Evolutionary conservation across 2,888 invertebrate genomes (phyloP), one percentile per base, ranked within the genome.

Genomic region (Byasa hedistus): DNA sequence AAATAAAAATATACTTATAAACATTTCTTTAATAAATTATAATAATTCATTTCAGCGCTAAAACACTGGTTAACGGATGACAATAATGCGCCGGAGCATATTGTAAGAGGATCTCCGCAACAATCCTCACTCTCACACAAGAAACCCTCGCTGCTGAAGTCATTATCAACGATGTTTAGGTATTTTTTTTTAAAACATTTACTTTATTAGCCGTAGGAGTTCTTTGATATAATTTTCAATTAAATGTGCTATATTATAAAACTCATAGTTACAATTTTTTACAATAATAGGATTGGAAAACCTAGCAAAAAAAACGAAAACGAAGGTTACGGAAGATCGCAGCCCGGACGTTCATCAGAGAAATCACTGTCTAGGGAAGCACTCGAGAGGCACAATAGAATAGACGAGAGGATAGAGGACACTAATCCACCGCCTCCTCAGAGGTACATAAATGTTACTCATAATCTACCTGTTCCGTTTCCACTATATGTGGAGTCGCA

Each of bases 11-110:
- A 27, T 4, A 5, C 5, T 27, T 27, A 4, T 27, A 5, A 27
- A 27, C 27, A 27, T 27, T 27, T 4, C 27, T 27, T 4, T 27
- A 27, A 5, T 5, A 27, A 27, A 27, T 27, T 27, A 27, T 48
- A 2, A 51, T 36, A 23, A 44, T 22, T 32, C 19, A 5, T 66
- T 63, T 87, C 93, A 86, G 95, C 96, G 22, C 93, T 95, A 71
- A 96, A 96, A 80, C 96, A 96, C 80, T 96, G 96, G 96, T 84
- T 96, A 68, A 93, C 96, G 21, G 96, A 96, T 78, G 96, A 96
- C 75, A 94, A 93, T 60, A 90, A 88, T 54, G 93, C 93, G 15
- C 92, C 92, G 12, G 93, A 93, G 55, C 91, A 92, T 58, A 93
- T 92, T 67, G 92, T 94, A 69, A 84, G 93, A 64, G 96, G 96